Evolutionary conservation across 1,140 invertebrate genomes (phyloP), one percentile per base, ranked within the genome.

Genomic region (Bombus balteatus): DNA sequence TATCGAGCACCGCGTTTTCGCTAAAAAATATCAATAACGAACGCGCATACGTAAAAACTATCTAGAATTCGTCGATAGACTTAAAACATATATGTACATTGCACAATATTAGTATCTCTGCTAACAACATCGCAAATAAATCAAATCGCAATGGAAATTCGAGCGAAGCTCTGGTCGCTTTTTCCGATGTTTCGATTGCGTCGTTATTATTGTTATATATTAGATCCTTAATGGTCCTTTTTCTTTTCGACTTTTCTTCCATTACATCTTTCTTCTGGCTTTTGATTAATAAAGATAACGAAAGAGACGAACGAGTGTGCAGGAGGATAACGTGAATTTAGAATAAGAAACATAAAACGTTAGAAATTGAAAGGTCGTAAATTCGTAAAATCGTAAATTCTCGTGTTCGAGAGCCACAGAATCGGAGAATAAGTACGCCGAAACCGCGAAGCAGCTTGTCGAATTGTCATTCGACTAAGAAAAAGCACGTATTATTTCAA

Each of bases 401-500:
- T 70, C 37, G n/a, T 65, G 59, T 66, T 88, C 71, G 78, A 87
- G 89, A 89, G 88, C 87, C 87, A 81, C 92, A 90, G 90, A 92
- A 93, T 92, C 92, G 91, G 91, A 92, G 92, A 93, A 90, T 92
- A 92, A 80, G 84, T 76, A 59, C 65, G 82, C 25, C 32, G 39
- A 57, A 6, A 62, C 41, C 73, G 10, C 65, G 32, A 70, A n/a
- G 68, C 25, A 53, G 5, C 18, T 32, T 2, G 53, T 34, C 9
- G 25, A 28, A 12, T 32, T 5, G 18, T 34, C 22, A 8, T 53
- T 53, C 47, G 47, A 8, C 47, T 22, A 22, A 53, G 47, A 32
- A n/a, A 59, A 34, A 25, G n/a, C n/a, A 77, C 65, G 32, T 1
- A n/a, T 15, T 18, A 22, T 18, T 10, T 34, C 12, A 59, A 59